Base-by-base conservation (phyloP, 2,888 invertebrate genomes). In the Cremastinae sp. region DNA sequence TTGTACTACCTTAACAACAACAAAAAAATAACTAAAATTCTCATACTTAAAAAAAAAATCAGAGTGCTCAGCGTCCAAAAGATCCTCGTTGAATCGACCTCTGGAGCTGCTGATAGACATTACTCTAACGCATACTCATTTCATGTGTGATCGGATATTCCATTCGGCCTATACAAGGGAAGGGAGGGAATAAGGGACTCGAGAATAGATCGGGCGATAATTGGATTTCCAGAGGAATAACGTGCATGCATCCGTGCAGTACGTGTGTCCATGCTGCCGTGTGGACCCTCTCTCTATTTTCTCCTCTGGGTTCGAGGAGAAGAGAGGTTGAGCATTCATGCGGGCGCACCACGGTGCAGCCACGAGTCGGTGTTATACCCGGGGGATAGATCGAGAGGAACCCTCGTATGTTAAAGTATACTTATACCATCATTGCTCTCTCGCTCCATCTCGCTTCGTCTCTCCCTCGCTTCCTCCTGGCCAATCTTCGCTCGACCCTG, bases 141-240 rank as follows among this genome's bases (percentile, higher is more conserved):
- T n/a, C n/a, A n/a, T n/a, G n/a, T n/a, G n/a, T n/a, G n/a, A n/a
- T n/a, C n/a, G n/a, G n/a, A n/a, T n/a, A n/a, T n/a, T 58, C 54
- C 66, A 62, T 71, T 72, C 71, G 71, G 68, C 72, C 72, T 41
- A n/a, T n/a, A 68, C 68, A 59, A 72, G 66, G 51, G 56, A 45
- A 45, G 54, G 12, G 54, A n/a, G n/a, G n/a, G n/a, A n/a, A n/a
- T n/a, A 71, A n/a, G 28, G 12, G 69, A 47, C 68, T 22, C 53
- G 43, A 28, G 69, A 64, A 70, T 70, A 62, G 72, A 75, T 72
- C 56, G 74, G 64, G 41, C 68, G 78, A 78, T 78, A 82, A 83
- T 83, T 79, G 74, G 65, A 78, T 80, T 80, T 81, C 71, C 69
- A 80, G 75, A 80, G 78, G 75, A 75, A n/a, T n/a, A n/a, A 28